Base-by-base conservation (phyloP, 1,140 invertebrate genomes). In the honey bee (Apis mellifera) region DNA sequence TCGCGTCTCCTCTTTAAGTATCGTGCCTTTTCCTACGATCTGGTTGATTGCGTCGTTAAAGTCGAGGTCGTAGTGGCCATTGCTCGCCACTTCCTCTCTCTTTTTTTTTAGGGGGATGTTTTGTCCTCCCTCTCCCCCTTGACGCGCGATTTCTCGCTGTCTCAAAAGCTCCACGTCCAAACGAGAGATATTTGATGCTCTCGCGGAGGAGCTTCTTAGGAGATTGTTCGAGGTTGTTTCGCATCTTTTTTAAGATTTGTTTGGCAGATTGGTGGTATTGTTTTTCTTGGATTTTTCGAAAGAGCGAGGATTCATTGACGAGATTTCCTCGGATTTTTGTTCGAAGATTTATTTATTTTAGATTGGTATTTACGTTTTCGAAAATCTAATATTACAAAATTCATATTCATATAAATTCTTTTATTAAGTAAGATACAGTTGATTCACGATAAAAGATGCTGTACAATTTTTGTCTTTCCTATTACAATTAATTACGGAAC, bases 41-140 rank as follows among this genome's bases (percentile, higher is more conserved):
- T 70, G 74, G 74, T 82, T 69, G 80, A 82, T 82, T 82, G 80
- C 80, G 66, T 82, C 80, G 65, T 82, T 82, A 82, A 77, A 82
- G 15, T 59, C 50, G 42, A 42, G 80, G 17, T 13, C 42, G 42
- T 42, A 82, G 50, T 70, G 76, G 74, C 80, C 74, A 57, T 52
- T 42, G 71, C 62, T 26, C 26, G 48, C 68, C 32, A 9, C 48
- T 48, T 23, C 42, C 42, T n/a, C 15, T 32, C 9, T 42, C 0
- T 42, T 5, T 32, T 32, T 32, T 32, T 32, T 32, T 32, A 11
- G 5, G 13, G 15, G 42, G 71, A 74, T 75, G 42, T 32, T 50
- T 12, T 57, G 17, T 23, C 7, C n/a, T n/a, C n/a, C n/a, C n/a
- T n/a, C n/a, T n/a, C n/a, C 42, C n/a, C 71, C 7, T n/a, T 52